Conservation (phyloP, 2,113 vertebrate genomes). For the Paralichthys olivaceus region DNA sequence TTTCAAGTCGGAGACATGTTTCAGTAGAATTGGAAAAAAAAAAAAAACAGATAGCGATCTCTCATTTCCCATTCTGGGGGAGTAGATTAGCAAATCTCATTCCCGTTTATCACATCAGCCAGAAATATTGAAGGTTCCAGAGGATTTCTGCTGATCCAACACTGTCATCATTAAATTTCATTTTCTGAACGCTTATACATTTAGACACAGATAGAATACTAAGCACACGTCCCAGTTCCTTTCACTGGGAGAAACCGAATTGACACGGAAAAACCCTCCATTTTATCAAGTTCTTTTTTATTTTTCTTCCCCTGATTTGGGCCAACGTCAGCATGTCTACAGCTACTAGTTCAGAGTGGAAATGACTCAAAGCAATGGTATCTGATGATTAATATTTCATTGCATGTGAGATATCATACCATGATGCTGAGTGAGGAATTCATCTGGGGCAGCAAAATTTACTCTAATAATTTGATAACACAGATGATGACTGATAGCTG, state of each 20-base stretch:
- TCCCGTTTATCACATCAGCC: constrained; percentile 75
- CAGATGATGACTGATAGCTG: constrained; percentile 45
- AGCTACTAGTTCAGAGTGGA: constrained; percentile 24
- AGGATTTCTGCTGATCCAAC: constrained; percentile 78
- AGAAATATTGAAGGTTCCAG: constrained; percentile 73
- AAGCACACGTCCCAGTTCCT: constrained; percentile 47
- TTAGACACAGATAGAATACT: constrained; percentile 65
- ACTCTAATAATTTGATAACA: constrained; percentile 52
- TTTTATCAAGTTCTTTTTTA: constrained; percentile 18
- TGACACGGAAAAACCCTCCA: constrained; percentile 19
- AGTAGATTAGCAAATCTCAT: constrained; percentile 73
- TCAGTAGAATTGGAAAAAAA: constrained; percentile 6
- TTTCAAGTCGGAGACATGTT: constrained; percentile 52
- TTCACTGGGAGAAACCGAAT: constrained; percentile 6
- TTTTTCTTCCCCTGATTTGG: constrained; percentile 1
- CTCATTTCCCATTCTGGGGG: constrained; percentile 73
- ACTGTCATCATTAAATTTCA: constrained; percentile 75
- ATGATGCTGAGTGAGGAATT: constrained; percentile 29
- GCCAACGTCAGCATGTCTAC: constrained; percentile 36
- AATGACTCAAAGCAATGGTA: constrained; percentile 29
- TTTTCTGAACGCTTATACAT: constrained; percentile 64
- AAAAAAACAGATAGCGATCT: constrained; percentile 48
- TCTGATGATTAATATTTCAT: constrained; percentile 46
- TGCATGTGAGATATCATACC: constrained; percentile 25
- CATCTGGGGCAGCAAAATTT: constrained; percentile 25